Base-by-base conservation (phyloP, 2,888 invertebrate genomes). In the Pammene aurita region DNA sequence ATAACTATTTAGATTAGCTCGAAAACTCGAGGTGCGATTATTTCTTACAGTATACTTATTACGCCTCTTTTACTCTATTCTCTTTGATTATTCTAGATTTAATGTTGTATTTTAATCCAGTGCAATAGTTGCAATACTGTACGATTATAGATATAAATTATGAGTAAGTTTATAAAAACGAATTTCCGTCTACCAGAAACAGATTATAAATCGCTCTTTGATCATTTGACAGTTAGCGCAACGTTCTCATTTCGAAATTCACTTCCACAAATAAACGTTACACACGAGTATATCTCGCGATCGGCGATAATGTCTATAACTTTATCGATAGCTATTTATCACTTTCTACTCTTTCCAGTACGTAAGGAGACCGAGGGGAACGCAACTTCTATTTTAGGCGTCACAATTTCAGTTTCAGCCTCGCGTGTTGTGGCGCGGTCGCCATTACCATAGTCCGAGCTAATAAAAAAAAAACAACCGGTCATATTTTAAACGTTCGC, bases 391-490 rank as follows among this genome's bases (percentile, higher is more conserved):
- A 92, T 92, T 92, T 92, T 89, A 81, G 88, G 89, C 83, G 76
- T 80, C 81, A 80, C 84, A 86, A 84, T 90, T 90, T 90, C 92
- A 91, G 90, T 90, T 88, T 82, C 89, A 89, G 87, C 79, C 78
- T 81, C 85, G 88, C 83, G 86, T 77, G 75, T 78, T 84, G 83
- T 86, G 86, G 80, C 86, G 79, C 81, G 82, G 87, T 83, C 85
- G 88, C 85, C 82, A 26, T 26, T 26, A 26, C 26, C 26, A 80
- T 83, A 72, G 77, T 77, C 72, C 58, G 71, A 79, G 80, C 73
- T 77, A 78, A 78, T 78, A 75, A 44, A 69, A 66, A 54, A 63
- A 14, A 63, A 41, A 58, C 41, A 26, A 16, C n/a, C 60, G 46
- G 34, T 55, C 38, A 26, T 54, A 48, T 41, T 62, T 38, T 42